Evolutionary conservation across 2,113 vertebrate genomes (phyloP), one percentile per base, ranked within the genome.

Genomic region (Synodontis membranacea): DNA sequence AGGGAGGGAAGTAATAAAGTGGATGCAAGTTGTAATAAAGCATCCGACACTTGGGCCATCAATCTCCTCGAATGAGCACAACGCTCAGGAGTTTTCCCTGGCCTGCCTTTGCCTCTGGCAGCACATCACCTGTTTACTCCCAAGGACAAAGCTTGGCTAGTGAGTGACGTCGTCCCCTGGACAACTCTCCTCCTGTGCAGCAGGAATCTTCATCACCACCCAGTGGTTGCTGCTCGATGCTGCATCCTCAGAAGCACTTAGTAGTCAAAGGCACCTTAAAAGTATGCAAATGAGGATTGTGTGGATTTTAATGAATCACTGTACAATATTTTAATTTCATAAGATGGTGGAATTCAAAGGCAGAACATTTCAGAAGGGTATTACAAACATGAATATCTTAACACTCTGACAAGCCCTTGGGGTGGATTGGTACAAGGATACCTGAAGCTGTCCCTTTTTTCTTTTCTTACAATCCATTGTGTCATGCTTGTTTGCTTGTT

Each of bases 401-500:
- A 52, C 23, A 37, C 39, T 72, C 60, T 58, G 78, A 85, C 44
- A 54, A 70, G 76, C 84, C 19, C 37, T 81, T 37, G 28, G 5
- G 25, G 60, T 54, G 75, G 25, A 28, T 80, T 68, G 5, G 10
- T 80, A 66, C 60, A 52, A 52, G 44, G 84, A 54, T 39, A 68
- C 23, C 23, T 66, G 8, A 82, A 81, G 44, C 48, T 19, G 37
- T 66, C 6, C 0, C 7, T 23, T 21, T 10, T 44, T 11, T 7
- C 17, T 64, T 3, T 37, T 46, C 21, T 31, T 4, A 11, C 42
- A 17, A 76, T 39, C 7, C 54, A 28, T 42, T 87, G 23, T 88
- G 89, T 92, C 92, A 90, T 90, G 88, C 78, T 39, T 93, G 92
- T 92, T 89, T 91, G 90, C 84, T 52, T 93, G 92, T 92, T 94